Percentiles rank a stretch among this genome's conserved stretches.
Conservation (phyloP, 2,888 invertebrate genomes). For the Epistrophe eligans region DNA sequence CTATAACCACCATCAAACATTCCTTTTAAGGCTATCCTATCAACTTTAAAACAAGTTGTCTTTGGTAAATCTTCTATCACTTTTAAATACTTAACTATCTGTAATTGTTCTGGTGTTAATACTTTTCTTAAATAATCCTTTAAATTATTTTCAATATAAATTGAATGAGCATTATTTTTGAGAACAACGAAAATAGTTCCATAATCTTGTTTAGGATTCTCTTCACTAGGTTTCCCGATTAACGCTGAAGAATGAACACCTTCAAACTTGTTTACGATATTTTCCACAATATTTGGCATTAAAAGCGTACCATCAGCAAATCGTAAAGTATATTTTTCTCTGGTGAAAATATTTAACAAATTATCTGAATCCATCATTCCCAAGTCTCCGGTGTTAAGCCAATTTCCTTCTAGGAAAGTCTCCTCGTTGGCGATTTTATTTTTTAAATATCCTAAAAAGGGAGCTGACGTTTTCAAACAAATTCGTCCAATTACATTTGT, state of each 20-base stretch:
- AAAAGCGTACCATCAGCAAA: constrained; percentile 9
- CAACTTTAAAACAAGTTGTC: constrained; percentile 16
- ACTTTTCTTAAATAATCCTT: background rate
- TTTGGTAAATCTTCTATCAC: background rate
- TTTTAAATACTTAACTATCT: constrained; percentile 12
- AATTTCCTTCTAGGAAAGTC: constrained; percentile 4
- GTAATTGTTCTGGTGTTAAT: background rate
- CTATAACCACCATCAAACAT: constrained; percentile 1
- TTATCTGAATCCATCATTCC: constrained; percentile 12
- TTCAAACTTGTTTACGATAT: background rate
- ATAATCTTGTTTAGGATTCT: background rate
- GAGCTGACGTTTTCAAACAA: constrained; percentile 1
- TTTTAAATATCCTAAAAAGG: constrained; percentile 15
- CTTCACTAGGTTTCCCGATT: background rate
- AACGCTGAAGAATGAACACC: background rate
- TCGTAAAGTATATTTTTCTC: background rate
- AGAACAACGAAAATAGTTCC: constrained; percentile 12
- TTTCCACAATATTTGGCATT: background rate
- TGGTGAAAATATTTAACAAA: background rate
- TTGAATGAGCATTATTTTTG: background rate
- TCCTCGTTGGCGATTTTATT: background rate
- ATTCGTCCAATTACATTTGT: background rate
- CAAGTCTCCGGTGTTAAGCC: constrained; percentile 4
- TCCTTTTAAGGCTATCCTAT: background rate
- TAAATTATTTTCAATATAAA: background rate